phyloP scores from a whole-genome alignment of 2,888 invertebrate genomes.

The Alsophila aescularia region DNA sequence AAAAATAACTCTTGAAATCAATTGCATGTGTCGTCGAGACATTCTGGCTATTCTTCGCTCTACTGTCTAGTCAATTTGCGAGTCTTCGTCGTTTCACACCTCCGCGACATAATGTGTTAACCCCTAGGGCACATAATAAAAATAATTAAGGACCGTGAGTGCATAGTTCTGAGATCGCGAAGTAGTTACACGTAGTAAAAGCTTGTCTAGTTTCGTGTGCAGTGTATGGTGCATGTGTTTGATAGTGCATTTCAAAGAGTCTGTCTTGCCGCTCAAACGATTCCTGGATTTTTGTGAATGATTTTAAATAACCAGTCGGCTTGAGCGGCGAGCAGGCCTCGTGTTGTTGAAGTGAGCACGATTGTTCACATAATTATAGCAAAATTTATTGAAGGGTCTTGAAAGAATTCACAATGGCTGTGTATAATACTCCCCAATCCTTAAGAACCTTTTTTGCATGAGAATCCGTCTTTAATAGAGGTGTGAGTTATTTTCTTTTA shows the following conservation, averaged over 20 bases:
- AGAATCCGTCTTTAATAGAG: constrained; percentile 1
- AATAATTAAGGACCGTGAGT: constrained; percentile 13
- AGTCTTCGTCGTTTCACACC: constrained; percentile 62
- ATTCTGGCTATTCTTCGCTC: constrained; percentile 54
- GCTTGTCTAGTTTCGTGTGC: constrained; percentile 48
- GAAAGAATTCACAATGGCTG: constrained; percentile 15
- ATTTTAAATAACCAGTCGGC: constrained; percentile 6
- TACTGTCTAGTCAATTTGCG: constrained; percentile 62
- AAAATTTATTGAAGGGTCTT: constrained; percentile 19
- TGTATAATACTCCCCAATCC: constrained; percentile 1
- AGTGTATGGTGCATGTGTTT: constrained; percentile 54
- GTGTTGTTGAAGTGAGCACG: constrained; percentile 14
- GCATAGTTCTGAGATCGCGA: constrained; percentile 13
- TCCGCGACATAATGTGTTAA: constrained; percentile 32
- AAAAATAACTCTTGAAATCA: constrained; percentile 80
- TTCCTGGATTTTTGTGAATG: neutral
- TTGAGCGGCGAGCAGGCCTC: constrained; percentile 6
- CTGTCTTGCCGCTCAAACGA: constrained; percentile 34
- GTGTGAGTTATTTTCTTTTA: constrained; percentile 2
- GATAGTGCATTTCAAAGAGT: constrained; percentile 39
- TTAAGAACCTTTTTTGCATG: constrained; percentile 11
- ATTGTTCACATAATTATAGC: constrained; percentile 14
- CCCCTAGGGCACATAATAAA: neutral
- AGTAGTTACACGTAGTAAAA: constrained; percentile 30
- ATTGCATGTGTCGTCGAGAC: constrained; percentile 61